Evolutionary conservation across 53 echinoderm and acorn worm species (phyloP).

Genomic region (Arbacia lixula): DNA sequence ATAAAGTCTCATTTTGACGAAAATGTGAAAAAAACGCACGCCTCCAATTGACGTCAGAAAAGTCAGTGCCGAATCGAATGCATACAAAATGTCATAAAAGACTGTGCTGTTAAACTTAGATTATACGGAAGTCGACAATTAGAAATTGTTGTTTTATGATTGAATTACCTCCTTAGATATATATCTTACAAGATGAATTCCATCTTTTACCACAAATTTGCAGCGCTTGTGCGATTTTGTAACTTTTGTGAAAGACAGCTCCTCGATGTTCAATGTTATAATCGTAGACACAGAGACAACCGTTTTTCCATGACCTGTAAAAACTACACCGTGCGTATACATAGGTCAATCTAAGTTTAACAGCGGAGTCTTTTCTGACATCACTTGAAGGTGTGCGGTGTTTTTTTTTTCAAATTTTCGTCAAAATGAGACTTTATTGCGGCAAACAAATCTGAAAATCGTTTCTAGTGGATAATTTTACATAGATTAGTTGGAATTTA

Average conservation of each 20-base stretch:
- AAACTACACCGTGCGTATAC: background rate
- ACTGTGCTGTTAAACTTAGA: conserved; percentile 2
- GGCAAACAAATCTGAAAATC: too few species aligned
- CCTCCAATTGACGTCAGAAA: background rate
- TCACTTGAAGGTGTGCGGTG: too few species aligned
- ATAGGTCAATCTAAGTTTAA: background rate
- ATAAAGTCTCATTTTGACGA: too few species aligned
- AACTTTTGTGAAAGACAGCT: background rate
- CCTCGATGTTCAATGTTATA: background rate
- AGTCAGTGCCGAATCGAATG: background rate
- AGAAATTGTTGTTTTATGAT: background rate
- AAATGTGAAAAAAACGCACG: too few species aligned
- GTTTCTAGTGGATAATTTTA: too few species aligned
- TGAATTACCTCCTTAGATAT: conserved; percentile 11
- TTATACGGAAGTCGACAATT: conserved; percentile 3
- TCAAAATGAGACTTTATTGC: too few species aligned
- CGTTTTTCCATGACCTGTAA: background rate
- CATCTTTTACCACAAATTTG: conserved; percentile 1
- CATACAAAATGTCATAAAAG: background rate
- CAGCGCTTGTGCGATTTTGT: background rate
- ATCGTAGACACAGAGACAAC: background rate
- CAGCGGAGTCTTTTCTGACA: too few species aligned
- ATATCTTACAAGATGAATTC: background rate
- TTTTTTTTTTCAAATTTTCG: too few species aligned
- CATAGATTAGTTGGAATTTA: too few species aligned